A percentile compares a stretch with the other conserved stretches of the same genome.
phyloP scores from a whole-genome alignment of 1,140 invertebrate genomes.

The Mactra quadrangularis region DNA sequence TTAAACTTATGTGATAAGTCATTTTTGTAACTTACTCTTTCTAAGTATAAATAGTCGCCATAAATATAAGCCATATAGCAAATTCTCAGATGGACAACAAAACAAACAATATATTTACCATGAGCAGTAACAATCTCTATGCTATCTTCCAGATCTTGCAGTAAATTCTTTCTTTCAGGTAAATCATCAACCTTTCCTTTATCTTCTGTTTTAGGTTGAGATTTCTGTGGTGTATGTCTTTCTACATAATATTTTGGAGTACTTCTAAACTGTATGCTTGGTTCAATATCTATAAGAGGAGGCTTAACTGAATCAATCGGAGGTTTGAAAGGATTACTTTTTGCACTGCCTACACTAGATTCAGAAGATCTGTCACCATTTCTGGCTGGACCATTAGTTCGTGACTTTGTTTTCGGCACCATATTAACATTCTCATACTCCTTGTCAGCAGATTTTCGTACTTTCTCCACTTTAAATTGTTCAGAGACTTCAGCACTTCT shows the following conservation, averaged over 20 bases:
- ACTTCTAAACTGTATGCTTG: conserved; percentile 24
- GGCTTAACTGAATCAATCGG: neutral
- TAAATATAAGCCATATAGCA: too few relatives aligned
- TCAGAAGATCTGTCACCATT: conserved; percentile 44
- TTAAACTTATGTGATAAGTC: too few relatives aligned
- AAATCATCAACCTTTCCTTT: neutral
- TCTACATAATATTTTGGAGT: conserved; percentile 64
- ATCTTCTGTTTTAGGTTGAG: conserved; percentile 20
- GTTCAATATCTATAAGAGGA: neutral
- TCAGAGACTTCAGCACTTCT: neutral
- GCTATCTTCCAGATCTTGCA: conserved; percentile 63
- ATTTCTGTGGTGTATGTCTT: conserved; percentile 66
- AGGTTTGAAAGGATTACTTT: neutral
- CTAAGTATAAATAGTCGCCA: too few relatives aligned
- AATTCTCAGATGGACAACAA: too few relatives aligned
- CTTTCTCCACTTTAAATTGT: conserved; percentile 50
- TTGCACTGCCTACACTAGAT: conserved; percentile 14
- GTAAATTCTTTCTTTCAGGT: conserved; percentile 57
- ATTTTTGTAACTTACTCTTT: too few relatives aligned
- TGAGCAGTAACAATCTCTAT: conserved; percentile 62
- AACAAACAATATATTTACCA: too few relatives aligned
- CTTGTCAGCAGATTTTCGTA: conserved; percentile 54
- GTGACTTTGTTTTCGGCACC: conserved; percentile 42
- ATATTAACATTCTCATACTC: conserved; percentile 47
- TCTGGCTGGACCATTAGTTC: conserved; percentile 30